Evolutionary conservation across 2,888 invertebrate species (phyloP), one percentile per base, ranked within the genome.

Genomic region (Pemphredon lugubris): DNA sequence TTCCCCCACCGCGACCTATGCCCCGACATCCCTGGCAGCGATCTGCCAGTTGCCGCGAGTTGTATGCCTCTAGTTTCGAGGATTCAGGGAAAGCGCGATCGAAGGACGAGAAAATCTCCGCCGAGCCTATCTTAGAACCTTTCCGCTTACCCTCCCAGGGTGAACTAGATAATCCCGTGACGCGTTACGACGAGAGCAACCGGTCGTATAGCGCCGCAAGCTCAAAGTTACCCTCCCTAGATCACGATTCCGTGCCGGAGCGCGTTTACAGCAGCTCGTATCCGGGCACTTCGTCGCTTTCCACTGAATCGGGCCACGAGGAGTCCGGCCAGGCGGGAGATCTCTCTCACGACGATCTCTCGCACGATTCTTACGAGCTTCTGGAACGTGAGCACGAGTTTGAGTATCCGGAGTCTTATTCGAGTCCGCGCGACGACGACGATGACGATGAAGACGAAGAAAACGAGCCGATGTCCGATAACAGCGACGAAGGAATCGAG

Each of bases 321-420:
- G 94, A 94, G 81, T 91, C 92, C 82, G 92, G 92, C n/a, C 92
- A 92, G 13, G 91, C 92, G 65, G 93, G 93, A 77, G 93, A 93
- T 80, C 91, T 94, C 69, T 96, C 96, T 7, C 96, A 96, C 88
- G 96, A 96, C 87, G 96, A 96, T 90, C 91, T 96, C 26, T 96
- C 96, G 30, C 96, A 96, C 88, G 96, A 96, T 88, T 96, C 96
- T 83, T 96, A 96, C 89, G 96, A 96, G 88, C 90, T 96, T 20
- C 91, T 96, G 70, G 96, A 96, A 88, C 94, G 95, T 86, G 90
- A 90, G 83, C 88, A 88, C 77, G 89, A 90, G 77, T 89, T 87
- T 75, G 90, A 90, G 54, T 87, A 88, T 59, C 87, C 88, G 2
- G 89, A 89, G 65, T 90, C 89, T 5, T 88, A 87, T 61, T 89